Base-by-base conservation (phyloP, 2,888 invertebrate species). In the Thalpophila matura region DNA sequence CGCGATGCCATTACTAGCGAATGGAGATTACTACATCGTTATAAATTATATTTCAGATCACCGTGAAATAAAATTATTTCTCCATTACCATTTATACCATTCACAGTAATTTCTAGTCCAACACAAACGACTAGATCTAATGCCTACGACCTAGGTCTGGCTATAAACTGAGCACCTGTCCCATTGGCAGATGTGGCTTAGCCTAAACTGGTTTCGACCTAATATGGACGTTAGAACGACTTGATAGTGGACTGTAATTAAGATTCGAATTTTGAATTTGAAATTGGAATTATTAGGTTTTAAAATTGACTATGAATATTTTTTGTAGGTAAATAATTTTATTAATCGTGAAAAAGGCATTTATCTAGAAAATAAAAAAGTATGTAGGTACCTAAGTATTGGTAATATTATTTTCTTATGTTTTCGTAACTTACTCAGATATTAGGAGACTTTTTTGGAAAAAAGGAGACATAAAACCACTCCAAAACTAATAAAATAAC, bases 81-180 rank as follows among this genome's bases (percentile, higher is more conserved):
- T 10, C 27, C 18, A 22, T 26, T 20, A 31, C 9, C 14, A 40
- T 40, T 46, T 12, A 57, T 12, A 40, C 14, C n/a, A 5, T n/a
- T 0, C n/a, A 22, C 14, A 40, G 22, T 16, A n/a, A 29, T 14
- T 29, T 31, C 24, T 16, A n/a, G n/a, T n/a, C n/a, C n/a, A n/a
- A n/a, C n/a, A 37, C 26, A 24, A 58, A 16, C n/a, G n/a, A 37
- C 73, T 50, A 64, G 45, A 31, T 72, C 67, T 72, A 68, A 65
- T 56, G 73, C 50, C 50, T 54, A 63, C 16, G 64, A 70, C 45
- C 61, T 71, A 55, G 54, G 60, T 10, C 37, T 37, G 4, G 45
- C 68, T 35, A 53, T 73, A 65, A 73, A 65, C 6, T 14, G 29
- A 18, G 24, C 72, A 73, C 71, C 72, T 76, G 72, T 45, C 43